These are phyloP conservation scores for Gallinago paraguaiae DNA, from an alignment of 2,113 vertebrate genomes.

Conservation along the genomic window DNA sequence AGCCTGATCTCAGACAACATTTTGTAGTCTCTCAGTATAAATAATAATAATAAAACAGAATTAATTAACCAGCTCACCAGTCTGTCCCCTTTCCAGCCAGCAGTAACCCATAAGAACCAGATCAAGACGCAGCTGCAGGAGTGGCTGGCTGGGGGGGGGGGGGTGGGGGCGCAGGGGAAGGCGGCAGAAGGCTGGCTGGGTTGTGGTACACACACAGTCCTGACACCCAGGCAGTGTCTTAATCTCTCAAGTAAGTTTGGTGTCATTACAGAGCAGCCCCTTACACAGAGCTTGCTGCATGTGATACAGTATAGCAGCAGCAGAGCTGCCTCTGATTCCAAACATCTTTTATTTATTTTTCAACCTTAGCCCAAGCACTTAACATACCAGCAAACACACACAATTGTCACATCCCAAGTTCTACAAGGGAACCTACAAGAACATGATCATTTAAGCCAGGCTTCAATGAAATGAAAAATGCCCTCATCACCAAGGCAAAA, in stretches of 20 bases:
- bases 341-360: neutral
- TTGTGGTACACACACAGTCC: neutral
- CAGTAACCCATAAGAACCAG: neutral
- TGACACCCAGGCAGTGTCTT: neutral
- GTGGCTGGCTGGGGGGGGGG: neutral
- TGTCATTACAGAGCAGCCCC: neutral
- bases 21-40: slow-evolving; percentile 8
- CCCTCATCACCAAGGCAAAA: neutral
- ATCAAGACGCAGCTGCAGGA: neutral
- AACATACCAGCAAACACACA: neutral
- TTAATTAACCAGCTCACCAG: slow-evolving; percentile 9
- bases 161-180: neutral
- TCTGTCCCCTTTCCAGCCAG: neutral
- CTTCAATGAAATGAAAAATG: slow-evolving; percentile 13
- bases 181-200: neutral
- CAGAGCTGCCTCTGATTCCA: neutral
- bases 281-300: neutral
- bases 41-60: neutral
- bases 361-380: neutral
- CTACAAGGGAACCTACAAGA: neutral
- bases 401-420: neutral
- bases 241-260: neutral
- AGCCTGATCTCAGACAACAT: neutral
- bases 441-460: neutral
- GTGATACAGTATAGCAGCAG: neutral